A percentile compares a stretch with the other conserved stretches of the same genome.
These are phyloP conservation scores for Myopa tessellatipennis DNA, from an alignment of 2,888 invertebrate genomes.

Conservation along the genomic window DNA sequence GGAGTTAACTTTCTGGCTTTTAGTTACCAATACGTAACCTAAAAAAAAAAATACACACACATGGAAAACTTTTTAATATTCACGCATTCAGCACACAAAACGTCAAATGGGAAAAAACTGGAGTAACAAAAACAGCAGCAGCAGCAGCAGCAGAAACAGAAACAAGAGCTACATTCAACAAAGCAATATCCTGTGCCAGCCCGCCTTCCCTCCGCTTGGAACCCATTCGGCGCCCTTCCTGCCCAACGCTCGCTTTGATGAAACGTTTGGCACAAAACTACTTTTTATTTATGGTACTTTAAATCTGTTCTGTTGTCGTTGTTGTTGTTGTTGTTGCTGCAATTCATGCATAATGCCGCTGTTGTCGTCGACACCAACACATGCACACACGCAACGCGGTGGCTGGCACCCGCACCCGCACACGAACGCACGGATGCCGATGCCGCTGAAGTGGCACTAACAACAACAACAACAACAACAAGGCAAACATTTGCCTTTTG, in stretches of 20 bases:
- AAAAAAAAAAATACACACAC: slow-evolving; percentile 12
- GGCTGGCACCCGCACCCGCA: too few species aligned
- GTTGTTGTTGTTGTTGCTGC: slow-evolving; percentile 5
- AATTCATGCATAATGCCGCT: slow-evolving; percentile 1
- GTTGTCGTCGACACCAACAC: slow-evolving; percentile 1
- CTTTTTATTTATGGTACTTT: slow-evolving; percentile 20
- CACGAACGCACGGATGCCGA: too few species aligned
- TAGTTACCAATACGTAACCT: background rate
- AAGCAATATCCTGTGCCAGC: slow-evolving; percentile 26
- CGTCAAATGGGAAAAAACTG: background rate
- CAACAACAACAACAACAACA: slow-evolving; percentile 17
- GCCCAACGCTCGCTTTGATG: slow-evolving; percentile 15
- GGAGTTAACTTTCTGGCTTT: background rate
- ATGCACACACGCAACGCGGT: slow-evolving; percentile 10
- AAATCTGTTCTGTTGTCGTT: slow-evolving; percentile 14
- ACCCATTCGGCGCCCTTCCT: background rate
- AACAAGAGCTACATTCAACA: slow-evolving; percentile 6
- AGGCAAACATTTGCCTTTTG: background rate
- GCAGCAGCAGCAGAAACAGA: background rate
- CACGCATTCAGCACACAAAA: slow-evolving; percentile 26
- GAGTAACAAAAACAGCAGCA: slow-evolving; percentile 4
- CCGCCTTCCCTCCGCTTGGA: background rate
- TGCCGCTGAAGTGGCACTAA: too few species aligned
- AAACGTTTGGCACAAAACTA: slow-evolving; percentile 7
- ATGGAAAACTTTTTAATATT: slow-evolving; percentile 33